phyloP scores from a whole-genome alignment of 2,797 vertebrate species.

The Gephyroberyx darwinii region DNA sequence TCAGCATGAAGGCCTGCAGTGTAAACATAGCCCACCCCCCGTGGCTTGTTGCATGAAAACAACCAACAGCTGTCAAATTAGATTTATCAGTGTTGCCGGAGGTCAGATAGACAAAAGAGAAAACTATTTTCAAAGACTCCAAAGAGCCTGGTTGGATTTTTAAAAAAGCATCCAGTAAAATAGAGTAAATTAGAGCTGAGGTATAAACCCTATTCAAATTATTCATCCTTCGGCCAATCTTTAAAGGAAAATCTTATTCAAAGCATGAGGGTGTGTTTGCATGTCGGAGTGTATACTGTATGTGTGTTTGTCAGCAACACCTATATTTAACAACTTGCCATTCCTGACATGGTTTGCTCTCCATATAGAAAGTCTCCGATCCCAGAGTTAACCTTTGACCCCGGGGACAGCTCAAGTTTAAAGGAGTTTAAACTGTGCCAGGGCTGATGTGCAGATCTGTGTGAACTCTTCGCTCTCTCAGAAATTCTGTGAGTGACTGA shows the following conservation, averaged over 20 bases:
- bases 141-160: too few relatives aligned
- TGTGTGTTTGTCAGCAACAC: background rate
- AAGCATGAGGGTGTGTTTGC: conserved; percentile 5
- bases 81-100: background rate
- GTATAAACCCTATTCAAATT: background rate
- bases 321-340: background rate
- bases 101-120: too few relatives aligned
- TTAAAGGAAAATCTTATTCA: conserved; percentile 15
- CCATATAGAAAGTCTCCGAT: background rate
- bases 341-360: background rate
- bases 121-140: too few relatives aligned
- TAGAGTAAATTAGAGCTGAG: background rate
- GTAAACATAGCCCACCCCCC: background rate
- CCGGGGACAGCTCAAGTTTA: background rate
- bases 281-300: conserved; percentile 12
- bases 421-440: background rate
- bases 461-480: background rate
- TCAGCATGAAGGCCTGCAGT: too few relatives aligned
- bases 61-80: conserved; percentile 2
- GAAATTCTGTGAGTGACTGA: too few relatives aligned
- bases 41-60: background rate
- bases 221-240: background rate
- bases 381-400: background rate
- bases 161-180: background rate
- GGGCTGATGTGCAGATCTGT: background rate